phyloP scores from a whole-genome alignment of 2,113 vertebrate genomes.

The Cebus imitator region DNA sequence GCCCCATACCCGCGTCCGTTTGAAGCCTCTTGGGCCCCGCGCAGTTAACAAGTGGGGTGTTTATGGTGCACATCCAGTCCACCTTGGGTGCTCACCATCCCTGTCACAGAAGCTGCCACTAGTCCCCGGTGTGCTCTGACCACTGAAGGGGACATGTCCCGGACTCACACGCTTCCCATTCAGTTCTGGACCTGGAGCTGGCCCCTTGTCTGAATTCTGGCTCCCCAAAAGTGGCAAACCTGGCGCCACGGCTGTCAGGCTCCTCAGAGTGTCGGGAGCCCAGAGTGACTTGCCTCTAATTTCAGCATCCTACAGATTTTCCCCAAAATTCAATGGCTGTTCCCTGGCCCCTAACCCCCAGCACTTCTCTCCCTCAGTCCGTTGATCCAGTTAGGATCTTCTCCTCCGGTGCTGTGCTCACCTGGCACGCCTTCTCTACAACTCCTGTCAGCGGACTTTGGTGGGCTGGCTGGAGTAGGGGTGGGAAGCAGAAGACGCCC shows the following conservation, averaged over 20 bases:
- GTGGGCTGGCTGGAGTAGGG: no score
- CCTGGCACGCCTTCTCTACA: neutral
- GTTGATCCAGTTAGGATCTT: neutral
- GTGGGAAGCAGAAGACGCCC: neutral
- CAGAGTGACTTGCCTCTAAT: neutral
- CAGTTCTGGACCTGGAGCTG: neutral
- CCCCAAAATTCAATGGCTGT: neutral
- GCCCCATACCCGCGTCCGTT: neutral
- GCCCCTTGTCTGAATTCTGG: neutral
- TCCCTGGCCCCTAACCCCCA: neutral
- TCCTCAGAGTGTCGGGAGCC: neutral
- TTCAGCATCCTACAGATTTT: neutral
- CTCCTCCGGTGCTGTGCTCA: neutral
- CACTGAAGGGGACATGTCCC: neutral
- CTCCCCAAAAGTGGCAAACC: neutral
- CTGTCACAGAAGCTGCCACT: neutral
- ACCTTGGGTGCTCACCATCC: constrained; percentile 11
- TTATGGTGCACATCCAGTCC: constrained; percentile 36
- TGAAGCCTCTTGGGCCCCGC: constrained; percentile 46
- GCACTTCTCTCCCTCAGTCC: no score
- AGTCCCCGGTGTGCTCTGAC: neutral
- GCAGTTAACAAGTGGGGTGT: constrained; percentile 75
- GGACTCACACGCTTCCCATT: neutral
- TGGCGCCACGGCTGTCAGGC: neutral
- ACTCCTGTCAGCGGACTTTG: neutral